phyloP scores from a whole-genome alignment of 2,113 vertebrate species.

The Clarias macrocephalus region DNA sequence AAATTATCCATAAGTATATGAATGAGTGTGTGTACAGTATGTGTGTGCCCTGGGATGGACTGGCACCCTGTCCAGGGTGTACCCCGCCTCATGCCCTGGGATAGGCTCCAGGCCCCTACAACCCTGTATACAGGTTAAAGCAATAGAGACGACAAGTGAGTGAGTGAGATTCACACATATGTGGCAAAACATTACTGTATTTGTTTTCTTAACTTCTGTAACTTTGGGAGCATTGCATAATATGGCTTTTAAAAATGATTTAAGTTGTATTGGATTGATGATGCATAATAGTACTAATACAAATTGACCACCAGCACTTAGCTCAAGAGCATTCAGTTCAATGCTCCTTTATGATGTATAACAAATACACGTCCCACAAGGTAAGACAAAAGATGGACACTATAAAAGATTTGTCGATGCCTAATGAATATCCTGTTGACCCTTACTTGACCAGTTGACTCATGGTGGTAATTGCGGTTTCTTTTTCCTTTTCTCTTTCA shows the following conservation, averaged over 20 bases:
- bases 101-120: no score
- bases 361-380: background rate
- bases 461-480: background rate
- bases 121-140: no score
- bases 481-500: background rate
- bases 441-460: background rate
- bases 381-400: background rate
- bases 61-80: no score
- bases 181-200: background rate
- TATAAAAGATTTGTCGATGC: background rate
- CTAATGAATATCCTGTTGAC: background rate
- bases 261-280: background rate
- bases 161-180: background rate
- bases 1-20: no score
- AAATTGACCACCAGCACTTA: background rate
- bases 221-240: background rate
- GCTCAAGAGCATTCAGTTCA: background rate
- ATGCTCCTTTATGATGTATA: background rate
- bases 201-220: background rate
- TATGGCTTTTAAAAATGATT: background rate
- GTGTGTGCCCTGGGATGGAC: no score
- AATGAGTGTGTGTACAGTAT: no score
- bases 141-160: no score
- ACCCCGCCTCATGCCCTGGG: no score
- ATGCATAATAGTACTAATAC: background rate